phyloP scores from a whole-genome alignment of 2,113 vertebrate genomes.

The Cyanoliseus patagonus region DNA sequence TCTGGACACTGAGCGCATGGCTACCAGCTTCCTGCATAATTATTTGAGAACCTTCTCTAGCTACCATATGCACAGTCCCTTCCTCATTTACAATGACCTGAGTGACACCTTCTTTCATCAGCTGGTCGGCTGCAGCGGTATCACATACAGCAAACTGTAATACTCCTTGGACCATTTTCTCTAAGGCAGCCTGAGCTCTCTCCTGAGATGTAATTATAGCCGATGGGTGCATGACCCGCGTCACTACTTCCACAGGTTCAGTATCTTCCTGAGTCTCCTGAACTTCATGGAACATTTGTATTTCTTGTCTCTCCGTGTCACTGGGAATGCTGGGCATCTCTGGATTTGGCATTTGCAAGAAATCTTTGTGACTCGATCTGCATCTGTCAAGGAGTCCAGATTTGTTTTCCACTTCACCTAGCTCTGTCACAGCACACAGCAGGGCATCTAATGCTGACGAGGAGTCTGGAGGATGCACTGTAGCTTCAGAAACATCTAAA shows the following conservation, averaged over 20 bases:
- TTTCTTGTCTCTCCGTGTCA: conserved; percentile 33
- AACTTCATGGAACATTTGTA: conserved; percentile 72
- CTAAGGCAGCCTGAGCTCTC: conserved; percentile 74
- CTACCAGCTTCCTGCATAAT: conserved; percentile 78
- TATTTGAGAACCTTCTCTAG: conserved; percentile 77
- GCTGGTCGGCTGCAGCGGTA: conserved; percentile 79
- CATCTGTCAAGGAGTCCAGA: conserved; percentile 41
- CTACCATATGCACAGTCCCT: conserved; percentile 84
- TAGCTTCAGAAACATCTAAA: conserved; percentile 63
- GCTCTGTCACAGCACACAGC: conserved; percentile 90
- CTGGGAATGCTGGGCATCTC: conserved; percentile 34
- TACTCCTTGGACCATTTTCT: conserved; percentile 89
- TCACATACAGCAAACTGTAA: conserved; percentile 89
- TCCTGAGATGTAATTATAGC: conserved; percentile 70
- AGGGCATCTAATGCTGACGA: conserved; percentile 90
- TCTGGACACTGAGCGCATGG: conserved; percentile 61
- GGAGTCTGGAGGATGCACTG: conserved; percentile 73
- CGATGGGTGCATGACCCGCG: conserved; percentile 74
- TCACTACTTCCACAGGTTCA: conserved; percentile 74
- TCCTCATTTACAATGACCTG: conserved; percentile 94
- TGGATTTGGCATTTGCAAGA: conserved; percentile 64
- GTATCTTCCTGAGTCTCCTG: conserved; percentile 61
- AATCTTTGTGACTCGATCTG: conserved; percentile 45
- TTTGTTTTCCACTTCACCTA: conserved; percentile 80
- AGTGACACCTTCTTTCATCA: conserved; percentile 90